phyloP scores from a whole-genome alignment of 2,113 vertebrate genomes.

The Eudyptes chrysolophus region DNA sequence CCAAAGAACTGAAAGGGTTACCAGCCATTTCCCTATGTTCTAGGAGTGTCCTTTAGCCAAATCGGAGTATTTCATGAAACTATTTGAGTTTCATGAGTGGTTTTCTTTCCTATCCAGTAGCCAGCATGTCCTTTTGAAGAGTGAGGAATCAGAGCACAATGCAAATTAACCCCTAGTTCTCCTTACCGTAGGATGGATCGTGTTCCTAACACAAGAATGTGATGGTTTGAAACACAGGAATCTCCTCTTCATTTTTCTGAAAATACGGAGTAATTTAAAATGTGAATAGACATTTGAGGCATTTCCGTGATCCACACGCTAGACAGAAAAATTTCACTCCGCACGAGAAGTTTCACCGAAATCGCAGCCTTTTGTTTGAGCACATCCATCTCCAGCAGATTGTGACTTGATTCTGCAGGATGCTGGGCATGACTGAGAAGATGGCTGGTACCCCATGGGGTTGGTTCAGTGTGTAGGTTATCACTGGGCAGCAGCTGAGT shows the following conservation, averaged over 20 bases:
- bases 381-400: neutral
- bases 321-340: neutral
- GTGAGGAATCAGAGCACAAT: neutral
- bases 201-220: neutral
- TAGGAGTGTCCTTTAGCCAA: neutral
- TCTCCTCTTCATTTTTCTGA: neutral
- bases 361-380: neutral
- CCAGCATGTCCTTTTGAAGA: neutral
- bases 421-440: neutral
- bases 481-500: neutral
- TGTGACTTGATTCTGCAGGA: neutral
- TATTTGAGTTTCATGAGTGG: neutral
- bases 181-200: neutral
- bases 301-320: neutral
- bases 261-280: neutral
- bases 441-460: neutral
- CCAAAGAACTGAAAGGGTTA: neutral
- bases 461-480: neutral
- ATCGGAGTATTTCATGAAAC: neutral
- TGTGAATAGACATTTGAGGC: neutral
- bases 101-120: neutral
- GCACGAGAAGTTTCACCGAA: fast-evolving
- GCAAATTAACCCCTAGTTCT: neutral
- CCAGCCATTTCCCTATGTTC: neutral
- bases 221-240: neutral